Evolutionary conservation across 2,888 invertebrate genomes (phyloP).

Genomic region (Rhopalosiphum nymphaeae): DNA sequence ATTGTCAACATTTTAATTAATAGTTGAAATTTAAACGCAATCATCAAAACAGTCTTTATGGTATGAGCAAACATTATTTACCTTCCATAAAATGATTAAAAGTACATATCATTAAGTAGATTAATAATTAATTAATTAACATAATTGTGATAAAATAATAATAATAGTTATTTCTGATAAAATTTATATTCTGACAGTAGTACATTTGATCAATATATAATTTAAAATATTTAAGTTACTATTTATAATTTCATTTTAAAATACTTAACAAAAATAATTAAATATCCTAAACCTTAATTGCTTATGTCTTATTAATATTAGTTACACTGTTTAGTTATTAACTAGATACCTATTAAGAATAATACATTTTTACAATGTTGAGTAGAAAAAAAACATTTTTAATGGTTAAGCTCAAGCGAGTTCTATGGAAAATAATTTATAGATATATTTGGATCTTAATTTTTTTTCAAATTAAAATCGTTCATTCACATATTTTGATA

Average conservation of each 20-base stretch:
- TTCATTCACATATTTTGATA: background rate
- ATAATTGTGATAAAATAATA: conserved; percentile 14
- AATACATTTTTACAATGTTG: conserved; percentile 27
- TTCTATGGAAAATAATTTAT: background rate
- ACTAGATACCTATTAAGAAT: conserved; percentile 13
- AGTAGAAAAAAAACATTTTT: background rate
- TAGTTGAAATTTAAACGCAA: conserved; percentile 24
- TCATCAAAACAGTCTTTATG: conserved; percentile 45
- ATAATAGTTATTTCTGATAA: background rate
- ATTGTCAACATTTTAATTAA: conserved; percentile 18
- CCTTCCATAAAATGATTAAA: conserved; percentile 40
- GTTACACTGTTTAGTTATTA: conserved; percentile 15
- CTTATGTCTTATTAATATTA: conserved; percentile 15
- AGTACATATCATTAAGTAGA: conserved; percentile 8
- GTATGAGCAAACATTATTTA: conserved; percentile 56
- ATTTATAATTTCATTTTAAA: background rate
- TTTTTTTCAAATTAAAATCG: background rate
- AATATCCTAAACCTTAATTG: conserved; percentile 32
- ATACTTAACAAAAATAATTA: conserved; percentile 38
- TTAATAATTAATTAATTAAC: conserved; percentile 35
- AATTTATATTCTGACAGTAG: background rate
- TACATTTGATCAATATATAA: conserved; percentile 17
- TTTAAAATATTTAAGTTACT: background rate
- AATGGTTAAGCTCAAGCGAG: background rate
- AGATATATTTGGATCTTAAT: background rate